Evolutionary conservation across 2,113 vertebrate species (phyloP).

Genomic region (Thymallus thymallus): DNA sequence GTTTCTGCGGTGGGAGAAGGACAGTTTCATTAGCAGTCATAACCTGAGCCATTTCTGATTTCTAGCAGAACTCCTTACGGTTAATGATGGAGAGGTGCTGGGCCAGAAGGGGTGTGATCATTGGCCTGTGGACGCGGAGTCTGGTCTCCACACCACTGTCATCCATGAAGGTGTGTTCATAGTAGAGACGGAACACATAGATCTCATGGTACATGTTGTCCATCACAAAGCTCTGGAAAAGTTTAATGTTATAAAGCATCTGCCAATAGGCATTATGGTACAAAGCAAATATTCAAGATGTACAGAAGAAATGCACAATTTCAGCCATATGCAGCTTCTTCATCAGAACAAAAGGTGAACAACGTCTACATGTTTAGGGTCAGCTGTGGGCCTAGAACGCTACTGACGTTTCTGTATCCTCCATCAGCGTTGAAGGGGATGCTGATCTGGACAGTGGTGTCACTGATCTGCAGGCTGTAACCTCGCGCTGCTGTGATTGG

Average conservation of each 20-base stretch:
- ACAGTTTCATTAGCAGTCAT: not conserved
- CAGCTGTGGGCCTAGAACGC: too few species aligned
- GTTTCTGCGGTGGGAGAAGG: constrained; percentile 29
- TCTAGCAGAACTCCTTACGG: constrained; percentile 24
- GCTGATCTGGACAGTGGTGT: constrained; percentile 23
- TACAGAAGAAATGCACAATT: too few species aligned
- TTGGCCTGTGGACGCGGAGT: constrained; percentile 25
- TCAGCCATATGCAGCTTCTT: too few species aligned
- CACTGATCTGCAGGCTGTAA: constrained; percentile 23
- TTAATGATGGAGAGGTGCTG: constrained; percentile 23
- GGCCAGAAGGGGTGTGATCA: constrained; percentile 47
- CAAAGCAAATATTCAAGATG: too few species aligned
- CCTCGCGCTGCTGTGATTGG: constrained; percentile 13
- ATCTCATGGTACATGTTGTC: constrained; percentile 41
- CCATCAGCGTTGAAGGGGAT: constrained; percentile 59
- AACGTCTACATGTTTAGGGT: too few species aligned
- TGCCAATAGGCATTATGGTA: too few species aligned
- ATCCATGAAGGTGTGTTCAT: constrained; percentile 52
- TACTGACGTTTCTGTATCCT: constrained; percentile 58
- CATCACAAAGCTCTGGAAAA: constrained; percentile 50
- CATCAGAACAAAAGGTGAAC: not conserved
- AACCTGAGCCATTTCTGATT: not conserved
- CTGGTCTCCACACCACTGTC: constrained; percentile 24
- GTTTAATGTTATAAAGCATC: not conserved
- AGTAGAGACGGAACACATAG: constrained; percentile 48